A percentile compares a stretch with the other conserved stretches of the same genome.
Evolutionary conservation across 30 jellyfish, hydroid and myxozoan species (phyloP).

Genomic region (Rhopilema esculentum): DNA sequence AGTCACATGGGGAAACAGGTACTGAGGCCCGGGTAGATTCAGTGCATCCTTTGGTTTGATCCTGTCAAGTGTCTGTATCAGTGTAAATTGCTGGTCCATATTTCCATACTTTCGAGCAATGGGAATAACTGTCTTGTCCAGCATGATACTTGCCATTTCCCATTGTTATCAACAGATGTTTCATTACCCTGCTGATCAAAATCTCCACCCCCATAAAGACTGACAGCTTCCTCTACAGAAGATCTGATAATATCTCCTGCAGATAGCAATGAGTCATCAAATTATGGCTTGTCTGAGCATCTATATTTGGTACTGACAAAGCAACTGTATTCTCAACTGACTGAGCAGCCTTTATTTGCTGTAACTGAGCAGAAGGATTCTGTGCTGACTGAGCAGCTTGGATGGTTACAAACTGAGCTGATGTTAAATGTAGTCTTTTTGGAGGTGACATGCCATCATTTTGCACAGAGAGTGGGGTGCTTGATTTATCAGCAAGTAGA

Average conservation of each 20-base stretch:
- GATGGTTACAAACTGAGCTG: conserved; percentile 22
- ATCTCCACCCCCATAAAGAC: conserved; percentile 22
- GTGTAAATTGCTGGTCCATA: too few relatives aligned
- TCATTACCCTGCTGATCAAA: conserved; percentile 33
- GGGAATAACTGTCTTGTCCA: conserved; percentile 22
- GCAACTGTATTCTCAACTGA: conserved; percentile 29
- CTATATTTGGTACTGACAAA: conserved; percentile 2
- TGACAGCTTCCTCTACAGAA: conserved; percentile 38
- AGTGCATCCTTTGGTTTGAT: conserved; percentile 41
- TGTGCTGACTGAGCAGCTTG: conserved; percentile 63
- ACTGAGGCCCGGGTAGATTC: conserved; percentile 32
- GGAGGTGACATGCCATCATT: conserved; percentile 13
- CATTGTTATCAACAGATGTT: conserved; percentile 6
- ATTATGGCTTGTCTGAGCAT: conserved; percentile 27
- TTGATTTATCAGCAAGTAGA: conserved; percentile 1
- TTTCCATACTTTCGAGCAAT: background rate
- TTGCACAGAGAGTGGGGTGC: conserved; percentile 9
- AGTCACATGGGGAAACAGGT: conserved; percentile 14
- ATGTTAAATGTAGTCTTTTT: conserved; percentile 1
- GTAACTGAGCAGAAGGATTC: conserved; percentile 26
- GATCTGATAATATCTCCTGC: conserved; percentile 10
- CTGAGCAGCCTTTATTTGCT: conserved; percentile 34
- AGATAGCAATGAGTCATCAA: conserved; percentile 10
- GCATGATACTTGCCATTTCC: too few relatives aligned
- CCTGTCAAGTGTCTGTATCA: too few relatives aligned